Evolutionary conservation across 2,888 invertebrate species (phyloP).

Genomic region (Drosophila hamatofila): DNA sequence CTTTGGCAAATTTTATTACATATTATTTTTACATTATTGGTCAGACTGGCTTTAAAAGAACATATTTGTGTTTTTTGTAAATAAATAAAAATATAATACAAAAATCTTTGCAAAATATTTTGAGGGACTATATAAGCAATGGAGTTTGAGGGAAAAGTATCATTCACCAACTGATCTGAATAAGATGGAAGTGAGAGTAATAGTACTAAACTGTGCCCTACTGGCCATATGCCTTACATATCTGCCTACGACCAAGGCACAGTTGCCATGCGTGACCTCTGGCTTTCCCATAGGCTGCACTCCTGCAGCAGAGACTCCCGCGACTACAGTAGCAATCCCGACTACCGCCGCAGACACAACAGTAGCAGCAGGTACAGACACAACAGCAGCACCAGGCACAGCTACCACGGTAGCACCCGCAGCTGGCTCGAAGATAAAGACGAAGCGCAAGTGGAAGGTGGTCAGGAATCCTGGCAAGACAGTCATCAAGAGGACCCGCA

Average conservation of each 20-base stretch:
- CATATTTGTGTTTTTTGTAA: too few species aligned
- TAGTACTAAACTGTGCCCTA: conserved; percentile 29
- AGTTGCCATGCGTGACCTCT: not conserved
- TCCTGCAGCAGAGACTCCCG: too few species aligned
- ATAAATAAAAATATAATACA: too few species aligned
- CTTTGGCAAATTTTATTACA: too few species aligned
- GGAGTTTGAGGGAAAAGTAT: conserved; percentile 1
- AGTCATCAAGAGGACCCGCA: not conserved
- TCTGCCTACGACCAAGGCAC: conserved; percentile 19
- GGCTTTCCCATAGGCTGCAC: not conserved
- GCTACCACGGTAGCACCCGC: not conserved
- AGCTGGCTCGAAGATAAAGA: not conserved
- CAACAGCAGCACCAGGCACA: not conserved
- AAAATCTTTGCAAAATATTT: too few species aligned
- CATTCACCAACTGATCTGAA: conserved; percentile 15
- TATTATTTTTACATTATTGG: too few species aligned
- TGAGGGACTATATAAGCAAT: conserved; percentile 20
- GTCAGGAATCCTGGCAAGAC: not conserved
- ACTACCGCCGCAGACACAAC: too few species aligned
- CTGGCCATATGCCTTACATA: conserved; percentile 24
- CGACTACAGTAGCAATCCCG: too few species aligned
- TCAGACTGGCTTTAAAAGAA: too few species aligned
- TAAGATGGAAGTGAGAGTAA: conserved; percentile 24
- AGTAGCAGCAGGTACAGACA: not conserved
- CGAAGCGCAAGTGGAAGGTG: conserved; percentile 3